A percentile compares a stretch with the other conserved stretches of the same genome.
Evolutionary conservation across 2,888 invertebrate genomes (phyloP).

Genomic region (Cantharis rufa): DNA sequence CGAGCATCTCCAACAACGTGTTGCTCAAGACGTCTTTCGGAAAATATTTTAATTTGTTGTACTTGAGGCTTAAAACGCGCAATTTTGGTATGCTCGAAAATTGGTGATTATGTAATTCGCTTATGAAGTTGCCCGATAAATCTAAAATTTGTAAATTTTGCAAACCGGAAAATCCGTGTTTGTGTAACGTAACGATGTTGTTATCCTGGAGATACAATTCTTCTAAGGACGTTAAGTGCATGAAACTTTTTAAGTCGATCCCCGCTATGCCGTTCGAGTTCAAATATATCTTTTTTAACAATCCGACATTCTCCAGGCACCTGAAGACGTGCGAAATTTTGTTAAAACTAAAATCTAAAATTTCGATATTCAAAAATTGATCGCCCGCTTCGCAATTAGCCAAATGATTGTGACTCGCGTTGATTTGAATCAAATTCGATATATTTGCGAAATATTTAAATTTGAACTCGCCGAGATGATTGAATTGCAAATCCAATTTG

Average conservation of each 20-base stretch:
- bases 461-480: conserved; percentile 71
- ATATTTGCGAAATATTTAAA: conserved; percentile 71
- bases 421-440: conserved; percentile 73
- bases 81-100: conserved; percentile 77
- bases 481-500: conserved; percentile 80
- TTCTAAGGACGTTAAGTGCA: conserved; percentile 71
- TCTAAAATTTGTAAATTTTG: conserved; percentile 78
- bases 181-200: conserved; percentile 70
- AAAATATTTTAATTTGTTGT: conserved; percentile 73
- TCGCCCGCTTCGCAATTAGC: conserved; percentile 55
- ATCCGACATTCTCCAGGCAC: conserved; percentile 67
- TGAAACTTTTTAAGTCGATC: conserved; percentile 76
- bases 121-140: conserved; percentile 75
- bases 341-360: conserved; percentile 74
- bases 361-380: conserved; percentile 64
- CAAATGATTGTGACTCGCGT: conserved; percentile 75
- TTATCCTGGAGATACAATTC: conserved; percentile 76
- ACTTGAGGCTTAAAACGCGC: conserved; percentile 72
- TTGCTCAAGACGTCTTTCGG: conserved; percentile 80
- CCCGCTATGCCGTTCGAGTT: conserved; percentile 74
- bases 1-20: conserved; percentile 78
- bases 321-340: conserved; percentile 68
- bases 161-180: conserved; percentile 77
- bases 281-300: conserved; percentile 71
- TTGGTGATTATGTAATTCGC: conserved; percentile 77